Base-by-base conservation (phyloP, 1,140 invertebrate genomes). In the Orchestia grillus region DNA sequence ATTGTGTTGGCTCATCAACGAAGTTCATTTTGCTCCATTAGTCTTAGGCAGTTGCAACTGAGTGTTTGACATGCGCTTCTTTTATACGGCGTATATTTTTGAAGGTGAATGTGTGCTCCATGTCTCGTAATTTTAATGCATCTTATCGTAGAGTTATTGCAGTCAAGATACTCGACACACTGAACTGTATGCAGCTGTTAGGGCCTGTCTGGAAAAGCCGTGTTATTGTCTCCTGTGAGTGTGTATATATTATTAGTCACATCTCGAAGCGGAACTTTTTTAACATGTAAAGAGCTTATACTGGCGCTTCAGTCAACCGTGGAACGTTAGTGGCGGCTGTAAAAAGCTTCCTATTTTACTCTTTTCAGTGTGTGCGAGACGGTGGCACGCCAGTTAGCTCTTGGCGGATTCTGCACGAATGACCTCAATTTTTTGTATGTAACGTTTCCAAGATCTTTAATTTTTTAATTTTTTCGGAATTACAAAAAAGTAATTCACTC, bases 21-120 rank as follows among this genome's bases (percentile, higher is more conserved):
- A 77, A 77, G 62, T 77, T 77, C 62, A 77, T 77, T 77, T 77
- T 77, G 62, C 62, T 77, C 62, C 62, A 77, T 77, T 77, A 77
- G 62, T 77, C 36, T 23, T 77, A 77, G 62, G 62, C 62, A 3
- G 62, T 77, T 77, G 62, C 62, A 36, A 77, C 62, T 77, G 62
- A 77, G 62, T 77, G 62, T 77, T 77, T 15, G 28, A 77, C 62
- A 36, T 77, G 62, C 28, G 28, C 11, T 77, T 77, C 62, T 77
- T 77, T 77, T 77, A 77, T 77, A 77, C 62, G 62, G 62, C 62
- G 11, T 77, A 77, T 77, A n/a, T 77, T 77, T 77, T 77, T 36
- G 47, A 77, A 77, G 28, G 28, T 77, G 62, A 77, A 28, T 77
- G 62, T 77, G 62, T 77, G 62, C 62, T 77, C 62, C 15, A 77